Evolutionary conservation across 2,113 vertebrate genomes (phyloP).

Genomic region (Phocoena phocoena): DNA sequence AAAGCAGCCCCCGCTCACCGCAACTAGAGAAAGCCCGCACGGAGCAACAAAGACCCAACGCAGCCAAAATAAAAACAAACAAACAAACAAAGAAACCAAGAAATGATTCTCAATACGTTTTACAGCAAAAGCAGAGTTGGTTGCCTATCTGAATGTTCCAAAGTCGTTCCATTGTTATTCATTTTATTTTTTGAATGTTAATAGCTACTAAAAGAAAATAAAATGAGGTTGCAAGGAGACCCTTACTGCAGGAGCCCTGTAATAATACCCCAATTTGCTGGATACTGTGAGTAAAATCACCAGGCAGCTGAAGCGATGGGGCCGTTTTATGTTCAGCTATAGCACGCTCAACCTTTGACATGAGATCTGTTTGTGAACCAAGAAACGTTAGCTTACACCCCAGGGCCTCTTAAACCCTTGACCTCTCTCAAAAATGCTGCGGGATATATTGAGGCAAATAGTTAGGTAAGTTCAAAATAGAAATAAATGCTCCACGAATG

Average conservation of each 20-base stretch:
- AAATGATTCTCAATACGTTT: constrained; percentile 14
- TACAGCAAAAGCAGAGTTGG: not conserved
- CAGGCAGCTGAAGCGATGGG: not conserved
- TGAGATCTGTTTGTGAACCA: constrained; percentile 44
- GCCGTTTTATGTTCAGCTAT: not conserved
- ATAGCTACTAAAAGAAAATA: constrained; percentile 18
- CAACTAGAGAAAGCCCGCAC: too few species aligned
- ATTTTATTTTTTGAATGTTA: constrained; percentile 13
- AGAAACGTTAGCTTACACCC: constrained; percentile 41
- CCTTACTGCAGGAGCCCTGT: not conserved
- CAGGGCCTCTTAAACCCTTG: constrained; percentile 16
- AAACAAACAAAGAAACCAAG: not conserved
- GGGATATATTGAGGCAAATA: constrained; percentile 36
- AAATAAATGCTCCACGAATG: constrained; percentile 47
- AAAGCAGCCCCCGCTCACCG: too few species aligned
- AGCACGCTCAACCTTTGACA: constrained; percentile 39
- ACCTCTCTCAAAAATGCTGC: constrained; percentile 44
- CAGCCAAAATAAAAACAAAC: too few species aligned
- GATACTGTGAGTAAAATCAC: not conserved
- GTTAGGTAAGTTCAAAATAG: constrained; percentile 53
- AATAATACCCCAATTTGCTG: not conserved
- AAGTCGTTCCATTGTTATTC: not conserved
- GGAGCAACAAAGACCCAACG: too few species aligned
- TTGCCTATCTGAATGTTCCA: not conserved
- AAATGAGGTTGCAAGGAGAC: not conserved